phyloP scores from a whole-genome alignment of 2,888 invertebrate genomes.

The Drosophila mettleri region DNA sequence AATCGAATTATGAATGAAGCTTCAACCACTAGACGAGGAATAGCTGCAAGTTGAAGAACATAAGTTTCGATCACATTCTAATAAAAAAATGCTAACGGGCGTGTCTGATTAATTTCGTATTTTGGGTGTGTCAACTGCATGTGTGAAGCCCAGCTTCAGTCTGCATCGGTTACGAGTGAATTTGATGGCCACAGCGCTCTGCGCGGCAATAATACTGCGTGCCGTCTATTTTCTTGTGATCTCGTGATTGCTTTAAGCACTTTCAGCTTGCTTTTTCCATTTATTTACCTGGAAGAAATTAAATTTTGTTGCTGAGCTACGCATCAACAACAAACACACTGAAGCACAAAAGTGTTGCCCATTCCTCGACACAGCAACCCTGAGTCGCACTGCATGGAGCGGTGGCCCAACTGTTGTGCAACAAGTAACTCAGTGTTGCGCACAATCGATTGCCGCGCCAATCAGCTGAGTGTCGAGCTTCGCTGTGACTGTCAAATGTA shows the following conservation, averaged over 20 bases:
- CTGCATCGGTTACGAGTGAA: neutral
- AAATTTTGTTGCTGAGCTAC: conserved; percentile 48
- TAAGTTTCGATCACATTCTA: neutral
- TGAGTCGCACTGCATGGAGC: conserved; percentile 1
- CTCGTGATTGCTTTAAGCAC: neutral
- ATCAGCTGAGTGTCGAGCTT: conserved; percentile 30
- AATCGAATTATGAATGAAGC: neutral
- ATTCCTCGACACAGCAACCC: conserved; percentile 28
- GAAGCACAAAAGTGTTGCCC: conserved; percentile 47
- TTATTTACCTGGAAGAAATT: conserved; percentile 54
- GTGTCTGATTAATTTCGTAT: conserved; percentile 68
- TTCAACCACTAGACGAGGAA: neutral
- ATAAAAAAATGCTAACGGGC: conserved; percentile 41
- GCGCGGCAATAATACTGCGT: neutral
- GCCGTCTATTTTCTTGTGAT: neutral
- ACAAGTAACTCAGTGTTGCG: conserved; percentile 3
- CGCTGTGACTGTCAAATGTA: conserved; percentile 25
- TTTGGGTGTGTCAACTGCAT: conserved; percentile 67
- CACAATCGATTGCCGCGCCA: conserved; percentile 8
- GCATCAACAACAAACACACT: conserved; percentile 61
- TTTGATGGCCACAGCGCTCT: neutral
- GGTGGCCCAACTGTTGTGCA: conserved; percentile 39
- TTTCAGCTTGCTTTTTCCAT: neutral
- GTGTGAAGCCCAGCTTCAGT: conserved; percentile 52
- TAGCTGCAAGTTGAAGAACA: conserved; percentile 6